Conservation (phyloP, 1,140 invertebrate genomes). For the Linepithema humile region DNA sequence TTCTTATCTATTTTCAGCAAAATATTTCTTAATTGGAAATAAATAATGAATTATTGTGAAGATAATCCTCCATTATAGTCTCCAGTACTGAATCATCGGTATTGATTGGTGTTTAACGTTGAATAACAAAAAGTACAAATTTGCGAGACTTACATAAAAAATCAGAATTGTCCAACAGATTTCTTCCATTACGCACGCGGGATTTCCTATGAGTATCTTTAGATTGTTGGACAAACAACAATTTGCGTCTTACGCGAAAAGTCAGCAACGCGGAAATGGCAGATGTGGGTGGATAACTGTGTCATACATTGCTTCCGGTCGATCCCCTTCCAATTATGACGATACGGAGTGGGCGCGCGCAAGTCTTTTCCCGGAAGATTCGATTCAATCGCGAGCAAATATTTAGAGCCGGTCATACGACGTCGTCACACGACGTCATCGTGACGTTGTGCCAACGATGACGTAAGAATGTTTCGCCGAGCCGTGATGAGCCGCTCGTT, state of each 20-base stretch:
- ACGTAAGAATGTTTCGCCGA: conserved; percentile 61
- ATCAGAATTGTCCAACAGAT: not conserved
- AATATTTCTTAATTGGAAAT: not conserved
- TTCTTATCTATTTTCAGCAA: not conserved
- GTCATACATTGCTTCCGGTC: conserved; percentile 60
- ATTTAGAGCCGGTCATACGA: conserved; percentile 62
- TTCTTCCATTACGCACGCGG: not conserved
- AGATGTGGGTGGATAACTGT: conserved; percentile 14
- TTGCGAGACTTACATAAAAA: conserved; percentile 9
- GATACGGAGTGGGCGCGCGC: not conserved
- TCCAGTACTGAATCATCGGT: not conserved
- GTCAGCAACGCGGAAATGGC: conserved; percentile 9
- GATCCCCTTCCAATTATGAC: conserved; percentile 57
- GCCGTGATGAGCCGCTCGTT: conserved; percentile 30
- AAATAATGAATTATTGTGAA: not conserved
- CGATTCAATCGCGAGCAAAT: conserved; percentile 64
- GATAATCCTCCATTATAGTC: no score
- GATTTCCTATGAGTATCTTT: conserved; percentile 18
- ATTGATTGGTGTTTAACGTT: not conserved
- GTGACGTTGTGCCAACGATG: conserved; percentile 66
- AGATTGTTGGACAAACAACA: not conserved
- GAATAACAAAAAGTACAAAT: not conserved
- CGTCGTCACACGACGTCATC: conserved; percentile 65
- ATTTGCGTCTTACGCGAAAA: conserved; percentile 32
- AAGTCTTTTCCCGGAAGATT: conserved; percentile 62